Percentiles rank a stretch among this genome's conserved stretches.
phyloP scores from a whole-genome alignment of 2,113 vertebrate species.

The Aldabrachelys gigantea region DNA sequence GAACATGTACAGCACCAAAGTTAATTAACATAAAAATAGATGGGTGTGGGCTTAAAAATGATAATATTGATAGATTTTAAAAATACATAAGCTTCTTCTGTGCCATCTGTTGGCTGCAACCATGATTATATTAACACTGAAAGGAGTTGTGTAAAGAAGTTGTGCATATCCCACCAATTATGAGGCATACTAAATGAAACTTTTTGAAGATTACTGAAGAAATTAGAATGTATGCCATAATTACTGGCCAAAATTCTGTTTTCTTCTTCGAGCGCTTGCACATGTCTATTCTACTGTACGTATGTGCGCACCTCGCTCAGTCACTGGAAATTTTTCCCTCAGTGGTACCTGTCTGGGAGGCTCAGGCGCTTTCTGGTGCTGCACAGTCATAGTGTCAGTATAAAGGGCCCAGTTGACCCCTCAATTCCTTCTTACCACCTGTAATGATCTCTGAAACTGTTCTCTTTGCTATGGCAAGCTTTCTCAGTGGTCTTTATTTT shows the following conservation, averaged over 20 bases:
- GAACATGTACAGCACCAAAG: not conserved
- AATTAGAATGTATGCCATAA: not conserved
- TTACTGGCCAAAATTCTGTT: not conserved
- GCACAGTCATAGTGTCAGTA: not conserved
- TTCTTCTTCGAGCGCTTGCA: not conserved
- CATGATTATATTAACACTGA: not conserved
- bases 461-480: not conserved
- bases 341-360: not conserved
- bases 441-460: not conserved
- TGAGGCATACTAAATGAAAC: not conserved
- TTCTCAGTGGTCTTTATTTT: not conserved
- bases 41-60: not conserved
- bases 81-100: not conserved
- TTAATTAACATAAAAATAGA: not conserved
- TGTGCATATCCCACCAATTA: not conserved
- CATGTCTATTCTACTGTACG: not conserved
- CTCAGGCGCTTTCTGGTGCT: not conserved
- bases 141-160: not conserved
- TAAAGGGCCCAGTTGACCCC: not conserved
- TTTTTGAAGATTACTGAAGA: not conserved
- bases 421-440: not conserved
- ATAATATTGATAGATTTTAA: not conserved
- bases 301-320: accelerated
- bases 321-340: not conserved
- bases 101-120: not conserved